phyloP scores from a whole-genome alignment of 2,113 vertebrate genomes.

The Neolamprologus kungweensis region DNA sequence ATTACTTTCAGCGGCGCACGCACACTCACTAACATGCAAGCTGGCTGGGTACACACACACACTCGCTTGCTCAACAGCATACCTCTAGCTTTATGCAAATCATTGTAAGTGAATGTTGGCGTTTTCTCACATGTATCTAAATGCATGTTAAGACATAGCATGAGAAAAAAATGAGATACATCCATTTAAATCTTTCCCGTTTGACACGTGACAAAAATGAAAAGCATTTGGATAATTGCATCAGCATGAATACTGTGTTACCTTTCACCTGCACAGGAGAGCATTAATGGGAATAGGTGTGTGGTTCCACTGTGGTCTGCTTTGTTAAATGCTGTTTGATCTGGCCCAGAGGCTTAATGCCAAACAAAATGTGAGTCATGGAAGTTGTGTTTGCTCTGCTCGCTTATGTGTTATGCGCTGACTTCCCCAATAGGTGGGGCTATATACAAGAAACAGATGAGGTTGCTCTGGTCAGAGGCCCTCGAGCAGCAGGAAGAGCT shows the following conservation, averaged over 20 bases:
- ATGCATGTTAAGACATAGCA: background rate
- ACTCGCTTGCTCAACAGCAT: background rate
- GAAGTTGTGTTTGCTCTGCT: background rate
- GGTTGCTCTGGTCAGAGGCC: slow-evolving; percentile 41
- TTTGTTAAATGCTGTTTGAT: slow-evolving; percentile 28
- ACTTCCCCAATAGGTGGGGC: slow-evolving; percentile 63
- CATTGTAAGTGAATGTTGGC: background rate
- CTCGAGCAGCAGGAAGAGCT: slow-evolving; percentile 53
- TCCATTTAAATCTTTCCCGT: background rate
- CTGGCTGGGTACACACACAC: background rate
- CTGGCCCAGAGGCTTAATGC: background rate
- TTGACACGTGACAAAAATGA: background rate
- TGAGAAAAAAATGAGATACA: background rate
- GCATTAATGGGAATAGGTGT: background rate
- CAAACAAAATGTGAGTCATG: slow-evolving; percentile 9
- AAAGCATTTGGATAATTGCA: background rate
- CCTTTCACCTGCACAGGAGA: background rate
- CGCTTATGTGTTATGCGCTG: background rate
- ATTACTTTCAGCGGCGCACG: slow-evolving; percentile 6
- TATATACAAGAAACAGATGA: slow-evolving; percentile 63
- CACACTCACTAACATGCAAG: background rate
- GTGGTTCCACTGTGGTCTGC: background rate
- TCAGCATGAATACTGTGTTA: background rate
- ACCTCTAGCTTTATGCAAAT: background rate
- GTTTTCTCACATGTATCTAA: background rate